Conservation (phyloP, 2,797 vertebrate species). For the Tapirus indicus region DNA sequence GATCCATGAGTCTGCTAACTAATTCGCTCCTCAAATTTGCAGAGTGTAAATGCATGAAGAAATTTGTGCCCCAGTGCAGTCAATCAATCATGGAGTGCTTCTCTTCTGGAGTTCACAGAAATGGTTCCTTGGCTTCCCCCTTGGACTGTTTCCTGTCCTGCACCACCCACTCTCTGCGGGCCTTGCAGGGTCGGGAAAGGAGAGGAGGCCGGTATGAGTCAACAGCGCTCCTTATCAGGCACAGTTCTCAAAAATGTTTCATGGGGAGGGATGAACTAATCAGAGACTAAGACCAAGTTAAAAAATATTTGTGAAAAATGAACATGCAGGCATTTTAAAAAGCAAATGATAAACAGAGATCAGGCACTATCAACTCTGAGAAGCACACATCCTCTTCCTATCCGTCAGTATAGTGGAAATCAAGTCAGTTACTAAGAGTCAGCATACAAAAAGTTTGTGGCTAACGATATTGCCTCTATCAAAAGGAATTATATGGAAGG, state of each 20-base stretch:
- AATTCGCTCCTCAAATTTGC: neutral
- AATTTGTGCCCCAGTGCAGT: neutral
- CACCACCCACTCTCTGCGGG: neutral
- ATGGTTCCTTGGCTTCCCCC: neutral
- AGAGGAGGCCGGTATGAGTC: neutral
- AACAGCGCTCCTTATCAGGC: neutral
- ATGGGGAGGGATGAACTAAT: neutral
- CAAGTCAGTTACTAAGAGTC: neutral
- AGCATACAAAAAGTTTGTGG: neutral
- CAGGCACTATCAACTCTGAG: constrained; percentile 4
- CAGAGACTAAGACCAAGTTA: constrained; percentile 6
- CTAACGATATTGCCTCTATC: neutral
- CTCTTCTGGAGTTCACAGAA: neutral
- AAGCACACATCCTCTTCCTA: neutral
- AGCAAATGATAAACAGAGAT: constrained; percentile 40
- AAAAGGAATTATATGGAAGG: constrained; percentile 4
- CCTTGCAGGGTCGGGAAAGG: neutral
- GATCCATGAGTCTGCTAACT: neutral
- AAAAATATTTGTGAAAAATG: constrained; percentile 13
- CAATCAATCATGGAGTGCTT: neutral
- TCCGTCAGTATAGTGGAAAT: constrained; percentile 7
- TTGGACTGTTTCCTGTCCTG: neutral
- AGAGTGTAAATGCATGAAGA: neutral
- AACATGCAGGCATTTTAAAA: constrained; percentile 19
- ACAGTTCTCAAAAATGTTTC: neutral